phyloP scores from a whole-genome alignment of 1,140 invertebrate genomes.

The Anastrepha obliqua region DNA sequence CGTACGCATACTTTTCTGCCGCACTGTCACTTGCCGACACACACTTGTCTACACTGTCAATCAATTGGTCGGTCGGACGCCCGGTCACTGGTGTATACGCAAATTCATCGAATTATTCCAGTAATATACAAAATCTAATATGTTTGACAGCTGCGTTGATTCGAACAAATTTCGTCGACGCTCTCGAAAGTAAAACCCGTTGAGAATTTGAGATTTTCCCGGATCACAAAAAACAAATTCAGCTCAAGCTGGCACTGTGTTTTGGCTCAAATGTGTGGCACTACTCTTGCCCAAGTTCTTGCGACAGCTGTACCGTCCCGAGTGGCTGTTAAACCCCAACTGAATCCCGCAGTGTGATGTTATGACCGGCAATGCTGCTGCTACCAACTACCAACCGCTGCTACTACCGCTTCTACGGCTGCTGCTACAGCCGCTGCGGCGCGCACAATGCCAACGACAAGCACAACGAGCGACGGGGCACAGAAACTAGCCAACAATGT shows the following conservation, averaged over 20 bases:
- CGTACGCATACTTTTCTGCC: slow-evolving; percentile 15
- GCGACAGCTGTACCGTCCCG: slow-evolving; percentile 73
- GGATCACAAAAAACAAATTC: neutral
- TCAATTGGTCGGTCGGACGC: slow-evolving; percentile 12
- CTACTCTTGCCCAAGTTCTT: slow-evolving; percentile 61
- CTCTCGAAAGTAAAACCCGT: slow-evolving; percentile 56
- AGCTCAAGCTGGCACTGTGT: slow-evolving; percentile 26
- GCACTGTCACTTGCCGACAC: neutral
- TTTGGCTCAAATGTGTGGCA: slow-evolving; percentile 31
- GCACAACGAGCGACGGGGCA: neutral
- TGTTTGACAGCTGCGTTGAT: neutral
- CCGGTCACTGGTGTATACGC: slow-evolving; percentile 15
- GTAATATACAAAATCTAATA: neutral
- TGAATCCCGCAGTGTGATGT: slow-evolving; percentile 65
- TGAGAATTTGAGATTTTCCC: slow-evolving; percentile 74
- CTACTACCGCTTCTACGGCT: neutral
- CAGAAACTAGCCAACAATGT: neutral
- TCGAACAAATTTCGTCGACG: slow-evolving; percentile 10
- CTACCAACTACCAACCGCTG: neutral
- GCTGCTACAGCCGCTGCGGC: neutral
- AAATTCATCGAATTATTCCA: slow-evolving; percentile 2
- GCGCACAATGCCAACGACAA: slow-evolving; percentile 36
- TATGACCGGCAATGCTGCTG: slow-evolving; percentile 58
- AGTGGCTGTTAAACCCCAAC: slow-evolving; percentile 75
- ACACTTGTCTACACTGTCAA: slow-evolving; percentile 9